Evolutionary conservation across 2,888 invertebrate genomes (phyloP).

Genomic region (Hypselothyrea guttata): DNA sequence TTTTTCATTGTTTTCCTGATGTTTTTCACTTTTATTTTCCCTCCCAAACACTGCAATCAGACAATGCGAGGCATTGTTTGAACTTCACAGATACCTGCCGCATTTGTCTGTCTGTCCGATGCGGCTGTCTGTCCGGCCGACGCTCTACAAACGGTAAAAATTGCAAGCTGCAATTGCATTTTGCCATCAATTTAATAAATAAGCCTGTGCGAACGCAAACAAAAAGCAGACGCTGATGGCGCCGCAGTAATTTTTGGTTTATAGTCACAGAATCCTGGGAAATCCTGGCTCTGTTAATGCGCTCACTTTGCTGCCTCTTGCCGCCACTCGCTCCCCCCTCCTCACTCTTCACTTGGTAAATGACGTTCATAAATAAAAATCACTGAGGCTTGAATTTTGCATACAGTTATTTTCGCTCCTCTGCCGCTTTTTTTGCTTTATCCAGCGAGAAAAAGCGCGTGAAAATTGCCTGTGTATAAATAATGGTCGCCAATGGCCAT

Average conservation of each 20-base stretch:
- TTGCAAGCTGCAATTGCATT: conserved; percentile 43
- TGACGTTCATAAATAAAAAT: conserved; percentile 68
- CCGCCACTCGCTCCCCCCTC: not conserved
- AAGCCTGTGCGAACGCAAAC: conserved; percentile 53
- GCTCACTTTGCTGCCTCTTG: conserved; percentile 36
- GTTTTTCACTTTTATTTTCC: conserved; percentile 3
- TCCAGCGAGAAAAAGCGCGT: conserved; percentile 39
- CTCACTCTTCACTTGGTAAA: conserved; percentile 6
- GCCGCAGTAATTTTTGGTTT: conserved; percentile 65
- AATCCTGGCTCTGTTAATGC: conserved; percentile 67
- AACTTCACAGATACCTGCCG: conserved; percentile 8
- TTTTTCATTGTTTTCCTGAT: conserved; percentile 15
- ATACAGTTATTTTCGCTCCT: conserved; percentile 37
- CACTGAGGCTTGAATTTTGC: conserved; percentile 72
- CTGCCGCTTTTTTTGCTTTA: conserved; percentile 20
- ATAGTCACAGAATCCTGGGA: conserved; percentile 39
- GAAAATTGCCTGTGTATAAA: conserved; percentile 56
- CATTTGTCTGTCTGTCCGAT: not conserved
- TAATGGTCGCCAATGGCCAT: conserved; percentile 23
- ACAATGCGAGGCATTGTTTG: conserved; percentile 15
- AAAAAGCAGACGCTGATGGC: conserved; percentile 57
- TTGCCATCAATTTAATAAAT: conserved; percentile 72
- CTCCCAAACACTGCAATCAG: conserved; percentile 27
- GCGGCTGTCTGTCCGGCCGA: not conserved
- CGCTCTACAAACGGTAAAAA: conserved; percentile 13